phyloP scores from a whole-genome alignment of 2,888 invertebrate species.

The Diaprepes abbreviatus region DNA sequence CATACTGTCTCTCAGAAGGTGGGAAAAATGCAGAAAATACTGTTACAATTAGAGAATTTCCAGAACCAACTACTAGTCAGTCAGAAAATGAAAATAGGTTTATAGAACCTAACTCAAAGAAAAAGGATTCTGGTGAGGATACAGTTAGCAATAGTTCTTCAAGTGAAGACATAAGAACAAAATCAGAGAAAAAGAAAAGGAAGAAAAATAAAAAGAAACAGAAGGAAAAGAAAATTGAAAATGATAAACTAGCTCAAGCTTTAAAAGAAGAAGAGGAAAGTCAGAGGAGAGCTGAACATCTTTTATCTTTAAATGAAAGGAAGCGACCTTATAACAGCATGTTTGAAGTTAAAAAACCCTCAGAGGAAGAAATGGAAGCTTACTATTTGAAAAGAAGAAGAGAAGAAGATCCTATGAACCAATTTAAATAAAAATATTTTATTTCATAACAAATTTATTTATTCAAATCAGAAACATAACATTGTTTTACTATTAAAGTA shows the following conservation, averaged over 20 bases:
- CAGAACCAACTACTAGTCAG: neutral
- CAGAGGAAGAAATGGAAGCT: conserved; percentile 94
- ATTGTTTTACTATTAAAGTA: neutral
- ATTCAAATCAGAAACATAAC: neutral
- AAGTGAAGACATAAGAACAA: conserved; percentile 56
- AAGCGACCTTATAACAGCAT: conserved; percentile 95
- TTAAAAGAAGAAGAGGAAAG: conserved; percentile 75
- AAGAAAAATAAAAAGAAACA: conserved; percentile 65
- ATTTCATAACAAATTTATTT: conserved; percentile 8
- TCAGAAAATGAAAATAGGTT: conserved; percentile 54
- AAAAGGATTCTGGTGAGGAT: conserved; percentile 52
- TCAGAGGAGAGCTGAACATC: conserved; percentile 74
- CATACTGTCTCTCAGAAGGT: conserved; percentile 88
- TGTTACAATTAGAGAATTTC: neutral
- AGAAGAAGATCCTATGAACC: conserved; percentile 94
- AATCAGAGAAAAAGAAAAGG: conserved; percentile 69
- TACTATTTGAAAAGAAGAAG: conserved; percentile 88
- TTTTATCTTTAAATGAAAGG: conserved; percentile 85
- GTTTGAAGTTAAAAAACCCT: conserved; percentile 86
- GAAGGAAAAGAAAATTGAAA: conserved; percentile 63
- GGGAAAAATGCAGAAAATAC: conserved; percentile 65
- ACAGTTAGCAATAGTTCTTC: conserved; percentile 47
- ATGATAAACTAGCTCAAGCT: conserved; percentile 76
- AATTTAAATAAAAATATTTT: neutral
- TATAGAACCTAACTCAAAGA: conserved; percentile 52